phyloP scores from a whole-genome alignment of 2,797 vertebrate genomes.

The Lepilemur septentrionalis region DNA sequence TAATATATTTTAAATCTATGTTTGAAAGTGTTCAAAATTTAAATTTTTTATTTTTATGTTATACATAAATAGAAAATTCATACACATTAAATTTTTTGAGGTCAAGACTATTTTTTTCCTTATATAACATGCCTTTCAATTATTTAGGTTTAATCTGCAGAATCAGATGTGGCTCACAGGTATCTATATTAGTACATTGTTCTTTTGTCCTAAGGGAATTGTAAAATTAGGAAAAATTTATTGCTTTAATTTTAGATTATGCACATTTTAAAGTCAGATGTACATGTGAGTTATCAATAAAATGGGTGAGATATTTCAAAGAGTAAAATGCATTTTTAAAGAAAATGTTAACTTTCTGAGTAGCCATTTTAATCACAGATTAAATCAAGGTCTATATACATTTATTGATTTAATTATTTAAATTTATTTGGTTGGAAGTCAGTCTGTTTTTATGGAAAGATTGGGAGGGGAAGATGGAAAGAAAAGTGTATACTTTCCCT shows the following conservation, averaged over 20 bases:
- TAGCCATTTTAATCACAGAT: conserved; percentile 35
- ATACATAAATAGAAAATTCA: background rate
- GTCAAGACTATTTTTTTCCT: background rate
- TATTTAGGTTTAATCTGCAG: conserved; percentile 7
- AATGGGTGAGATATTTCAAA: conserved; percentile 22
- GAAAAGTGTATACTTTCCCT: background rate
- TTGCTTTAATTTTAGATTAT: conserved; percentile 45
- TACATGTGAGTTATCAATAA: conserved; percentile 1
- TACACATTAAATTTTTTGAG: background rate
- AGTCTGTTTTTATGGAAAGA: background rate
- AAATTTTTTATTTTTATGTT: background rate
- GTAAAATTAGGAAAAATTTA: conserved; percentile 5
- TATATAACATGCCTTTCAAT: background rate
- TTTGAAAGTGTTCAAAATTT: conserved; percentile 22
- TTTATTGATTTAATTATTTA: conserved; percentile 49
- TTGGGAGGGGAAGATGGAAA: background rate
- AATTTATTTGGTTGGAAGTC: conserved; percentile 24
- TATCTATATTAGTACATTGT: background rate
- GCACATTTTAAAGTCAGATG: conserved; percentile 30
- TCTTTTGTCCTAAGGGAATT: conserved; percentile 22
- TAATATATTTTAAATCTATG: conserved; percentile 19
- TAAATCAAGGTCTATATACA: background rate
- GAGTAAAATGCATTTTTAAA: conserved; percentile 34
- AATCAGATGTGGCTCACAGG: background rate
- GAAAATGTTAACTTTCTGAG: conserved; percentile 20